Evolutionary conservation across 2,797 vertebrate genomes (phyloP), one percentile per base, ranked within the genome.

Genomic region (Helostoma temminkii): DNA sequence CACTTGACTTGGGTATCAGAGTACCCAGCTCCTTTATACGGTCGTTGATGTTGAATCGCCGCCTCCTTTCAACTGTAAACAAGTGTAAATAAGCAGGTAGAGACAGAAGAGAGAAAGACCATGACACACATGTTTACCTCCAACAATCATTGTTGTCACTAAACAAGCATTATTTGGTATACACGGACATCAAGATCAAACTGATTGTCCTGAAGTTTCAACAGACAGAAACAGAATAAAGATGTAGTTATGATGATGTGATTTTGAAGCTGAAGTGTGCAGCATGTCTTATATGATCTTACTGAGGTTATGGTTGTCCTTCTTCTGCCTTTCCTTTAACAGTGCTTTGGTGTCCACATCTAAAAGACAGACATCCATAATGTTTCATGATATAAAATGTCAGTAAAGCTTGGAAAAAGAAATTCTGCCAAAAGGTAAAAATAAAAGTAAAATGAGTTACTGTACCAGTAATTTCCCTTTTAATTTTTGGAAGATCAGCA

Each of bases 221-320:
- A 64, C 19, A 24, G 0, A 21, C n/a, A n/a, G n/a, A n/a, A n/a
- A n/a, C n/a, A n/a, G n/a, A 7, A n/a, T 15, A 24, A 30, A 30
- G 8, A 11, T 6, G 18, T 1, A 1, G 5, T 34, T 3, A 15
- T 16, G 8, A 71, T 26, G 25, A 14, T 43, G 10, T 8, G n/a
- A 24, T 52, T 54, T 32, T 19, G 4, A 55, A 21, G 41, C 9
- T 66, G 36, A 18, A 24, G 1, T 18, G 26, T 0, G 1, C 24
- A 34, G 1, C 1, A 46, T 26, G 19, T 22, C 54, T 46, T 14
- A 34, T 2, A 47, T 22, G 8, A 15, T 48, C 10, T 95, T 90
- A 97, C 96, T 97, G 70, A 96, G 92, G 89, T 97, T 97, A 76
- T 97, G 96, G 91, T 96, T 97, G 91, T 97, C 96, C 79, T 97